Percentiles rank a stretch among this genome's conserved stretches.
phyloP scores from a whole-genome alignment of 2,113 vertebrate genomes.

The Ceyx melanurus region DNA sequence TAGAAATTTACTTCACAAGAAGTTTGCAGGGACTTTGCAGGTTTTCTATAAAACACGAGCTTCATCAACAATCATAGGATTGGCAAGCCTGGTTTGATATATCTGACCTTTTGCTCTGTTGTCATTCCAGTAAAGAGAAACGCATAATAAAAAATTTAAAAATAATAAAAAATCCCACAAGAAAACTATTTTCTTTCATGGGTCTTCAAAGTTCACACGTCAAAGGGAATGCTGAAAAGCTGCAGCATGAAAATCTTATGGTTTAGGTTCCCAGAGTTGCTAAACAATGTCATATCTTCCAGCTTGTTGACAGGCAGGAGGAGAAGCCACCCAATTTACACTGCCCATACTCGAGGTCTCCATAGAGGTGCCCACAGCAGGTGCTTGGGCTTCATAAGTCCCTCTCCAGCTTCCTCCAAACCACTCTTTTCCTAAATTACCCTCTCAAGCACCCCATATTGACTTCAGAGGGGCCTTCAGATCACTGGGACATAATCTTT shows the following conservation, averaged over 20 bases:
- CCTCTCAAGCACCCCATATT: background rate
- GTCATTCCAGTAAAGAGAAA: background rate
- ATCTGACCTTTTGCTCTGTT: background rate
- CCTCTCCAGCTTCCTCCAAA: background rate
- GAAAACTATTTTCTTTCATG: background rate
- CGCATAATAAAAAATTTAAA: background rate
- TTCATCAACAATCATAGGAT: background rate
- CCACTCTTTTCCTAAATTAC: background rate
- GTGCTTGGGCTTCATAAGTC: background rate
- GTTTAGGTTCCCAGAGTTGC: background rate
- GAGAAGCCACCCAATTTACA: background rate
- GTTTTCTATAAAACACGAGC: background rate
- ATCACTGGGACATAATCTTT: background rate
- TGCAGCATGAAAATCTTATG: background rate
- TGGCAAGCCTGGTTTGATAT: background rate
- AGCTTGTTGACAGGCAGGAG: background rate
- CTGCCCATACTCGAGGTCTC: fast-evolving
- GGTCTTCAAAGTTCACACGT: background rate
- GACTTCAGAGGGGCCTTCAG: background rate
- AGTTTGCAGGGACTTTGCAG: background rate
- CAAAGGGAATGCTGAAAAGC: background rate
- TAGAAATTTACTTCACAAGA: background rate
- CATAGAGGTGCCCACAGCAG: background rate
- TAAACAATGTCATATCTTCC: background rate
- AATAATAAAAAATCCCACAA: background rate